Evolutionary conservation across 30 jellyfish, hydroid and myxozoan genomes (phyloP).

Genomic region (Rhopilema esculentum): DNA sequence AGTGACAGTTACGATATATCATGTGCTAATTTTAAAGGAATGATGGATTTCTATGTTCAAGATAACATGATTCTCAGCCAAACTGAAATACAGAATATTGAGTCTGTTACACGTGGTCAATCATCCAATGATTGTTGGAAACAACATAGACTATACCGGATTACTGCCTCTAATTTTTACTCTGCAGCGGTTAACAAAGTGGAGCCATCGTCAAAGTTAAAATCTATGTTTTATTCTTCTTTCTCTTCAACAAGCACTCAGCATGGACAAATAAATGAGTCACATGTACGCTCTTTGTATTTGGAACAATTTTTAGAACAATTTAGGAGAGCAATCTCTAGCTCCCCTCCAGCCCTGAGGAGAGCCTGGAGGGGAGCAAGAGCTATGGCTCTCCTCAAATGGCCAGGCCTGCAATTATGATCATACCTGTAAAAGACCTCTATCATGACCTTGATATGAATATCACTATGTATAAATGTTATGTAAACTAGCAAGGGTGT

Average conservation of each 20-base stretch:
- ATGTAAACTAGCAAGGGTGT: neutral
- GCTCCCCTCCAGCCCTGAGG: constrained; percentile 1
- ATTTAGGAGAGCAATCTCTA: neutral
- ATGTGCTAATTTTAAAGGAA: too few relatives aligned
- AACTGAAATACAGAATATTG: constrained; percentile 8
- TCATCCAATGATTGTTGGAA: constrained; percentile 13
- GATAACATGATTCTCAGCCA: too few relatives aligned
- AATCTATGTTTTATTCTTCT: neutral
- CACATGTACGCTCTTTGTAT: constrained; percentile 12
- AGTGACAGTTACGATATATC: too few relatives aligned
- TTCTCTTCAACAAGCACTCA: constrained; percentile 14
- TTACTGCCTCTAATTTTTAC: constrained; percentile 32
- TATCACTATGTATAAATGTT: neutral
- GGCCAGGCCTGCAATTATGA: constrained; percentile 3
- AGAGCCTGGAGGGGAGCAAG: constrained; percentile 12
- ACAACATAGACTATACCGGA: constrained; percentile 6
- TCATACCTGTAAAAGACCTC: neutral
- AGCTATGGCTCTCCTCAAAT: constrained; percentile 19
- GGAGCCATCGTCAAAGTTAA: constrained; percentile 34
- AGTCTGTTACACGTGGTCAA: neutral
- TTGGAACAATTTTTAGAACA: neutral
- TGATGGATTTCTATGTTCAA: too few relatives aligned
- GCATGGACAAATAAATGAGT: constrained; percentile 19
- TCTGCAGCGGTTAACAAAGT: constrained; percentile 27
- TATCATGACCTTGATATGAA: neutral